These are phyloP conservation scores for Acromyrmex heyeri DNA, from an alignment of 1,140 invertebrate genomes.

Conservation along the genomic window DNA sequence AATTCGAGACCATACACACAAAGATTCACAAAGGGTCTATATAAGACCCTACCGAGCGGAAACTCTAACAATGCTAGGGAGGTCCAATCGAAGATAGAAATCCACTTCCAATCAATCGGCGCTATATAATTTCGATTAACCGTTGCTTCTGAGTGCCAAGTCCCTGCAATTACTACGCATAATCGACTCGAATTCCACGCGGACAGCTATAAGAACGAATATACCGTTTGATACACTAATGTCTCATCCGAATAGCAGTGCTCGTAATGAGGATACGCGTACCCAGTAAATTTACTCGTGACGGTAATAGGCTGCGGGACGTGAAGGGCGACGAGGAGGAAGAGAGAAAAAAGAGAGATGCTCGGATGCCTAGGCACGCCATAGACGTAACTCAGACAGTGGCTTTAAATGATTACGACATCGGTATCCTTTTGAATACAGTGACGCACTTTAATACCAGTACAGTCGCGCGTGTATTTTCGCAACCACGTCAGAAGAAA, in stretches of 20 bases:
- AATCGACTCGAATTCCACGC: slow-evolving; percentile 25
- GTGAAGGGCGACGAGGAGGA: background rate
- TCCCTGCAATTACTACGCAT: slow-evolving; percentile 20
- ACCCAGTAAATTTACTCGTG: slow-evolving; percentile 60
- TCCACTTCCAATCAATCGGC: slow-evolving; percentile 2
- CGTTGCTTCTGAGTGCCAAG: slow-evolving; percentile 21
- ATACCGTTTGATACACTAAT: slow-evolving; percentile 54
- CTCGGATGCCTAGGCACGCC: slow-evolving; percentile 36
- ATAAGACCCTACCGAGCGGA: no score
- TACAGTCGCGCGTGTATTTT: slow-evolving; percentile 23
- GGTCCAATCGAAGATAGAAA: background rate
- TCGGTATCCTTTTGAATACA: slow-evolving; percentile 58
- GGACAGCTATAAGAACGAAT: slow-evolving; percentile 44
- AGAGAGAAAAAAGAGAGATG: slow-evolving; percentile 14
- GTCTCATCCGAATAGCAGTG: slow-evolving; percentile 51
- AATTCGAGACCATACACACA: background rate
- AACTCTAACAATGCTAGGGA: background rate
- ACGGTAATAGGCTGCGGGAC: slow-evolving; percentile 58
- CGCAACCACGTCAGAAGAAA: slow-evolving; percentile 29
- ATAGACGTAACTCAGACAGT: slow-evolving; percentile 63
- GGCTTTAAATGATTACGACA: slow-evolving; percentile 70
- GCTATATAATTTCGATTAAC: slow-evolving; percentile 39
- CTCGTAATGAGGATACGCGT: slow-evolving; percentile 62
- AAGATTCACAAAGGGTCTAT: background rate
- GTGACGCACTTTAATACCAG: slow-evolving; percentile 47